Percentiles rank a stretch among this genome's conserved stretches.
These are phyloP conservation scores for Lates japonicus DNA, from an alignment of 2,797 vertebrate genomes.

Conservation along the genomic window DNA sequence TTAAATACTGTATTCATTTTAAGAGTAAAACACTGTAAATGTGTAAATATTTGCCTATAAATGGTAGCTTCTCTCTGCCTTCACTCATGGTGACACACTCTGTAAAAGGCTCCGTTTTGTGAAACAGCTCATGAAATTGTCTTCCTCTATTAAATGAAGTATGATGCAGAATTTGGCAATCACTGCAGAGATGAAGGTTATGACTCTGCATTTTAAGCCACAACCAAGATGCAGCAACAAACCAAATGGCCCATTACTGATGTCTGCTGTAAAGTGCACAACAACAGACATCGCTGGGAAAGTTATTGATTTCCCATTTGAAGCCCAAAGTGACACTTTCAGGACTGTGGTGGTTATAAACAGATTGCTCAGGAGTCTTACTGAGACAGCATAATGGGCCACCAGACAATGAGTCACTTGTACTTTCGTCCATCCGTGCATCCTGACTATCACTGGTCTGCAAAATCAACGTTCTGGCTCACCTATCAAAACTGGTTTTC, in stretches of 20 bases:
- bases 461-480: neutral
- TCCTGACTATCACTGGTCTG: neutral
- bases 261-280: slow-evolving; percentile 20
- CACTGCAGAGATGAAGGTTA: neutral
- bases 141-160: slow-evolving; percentile 3
- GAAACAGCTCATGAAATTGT: neutral
- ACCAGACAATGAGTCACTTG: slow-evolving; percentile 9
- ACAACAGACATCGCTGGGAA: slow-evolving; percentile 6
- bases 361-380: neutral
- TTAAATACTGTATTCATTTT: neutral
- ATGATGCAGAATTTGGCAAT: slow-evolving; percentile 8
- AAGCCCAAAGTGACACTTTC: slow-evolving; percentile 34
- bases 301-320: slow-evolving; percentile 34
- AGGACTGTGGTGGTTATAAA: slow-evolving; percentile 3
- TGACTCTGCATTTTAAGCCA: slow-evolving; percentile 24
- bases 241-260: slow-evolving; percentile 26
- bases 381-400: neutral
- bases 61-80: neutral
- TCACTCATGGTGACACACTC: neutral
- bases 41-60: neutral
- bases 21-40: neutral
- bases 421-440: neutral
- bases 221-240: neutral
- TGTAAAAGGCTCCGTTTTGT: neutral
- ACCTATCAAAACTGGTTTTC: too few species aligned